Evolutionary conservation across 2,797 vertebrate species (phyloP), one percentile per base, ranked within the genome.

Genomic region (Thaleichthys pacificus): DNA sequence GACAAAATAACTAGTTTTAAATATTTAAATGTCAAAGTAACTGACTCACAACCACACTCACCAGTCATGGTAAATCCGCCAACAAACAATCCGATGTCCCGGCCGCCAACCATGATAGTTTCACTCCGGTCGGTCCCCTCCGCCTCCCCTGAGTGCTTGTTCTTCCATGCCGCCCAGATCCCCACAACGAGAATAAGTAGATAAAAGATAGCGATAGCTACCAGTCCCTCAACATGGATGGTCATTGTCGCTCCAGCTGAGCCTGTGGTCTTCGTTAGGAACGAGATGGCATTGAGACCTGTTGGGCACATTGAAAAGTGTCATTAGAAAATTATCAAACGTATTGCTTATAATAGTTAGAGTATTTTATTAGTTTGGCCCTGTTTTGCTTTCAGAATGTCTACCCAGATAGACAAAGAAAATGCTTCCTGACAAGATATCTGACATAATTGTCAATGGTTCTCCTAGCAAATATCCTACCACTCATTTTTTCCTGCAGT

Each of bases 81-180:
- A 65, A 99, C 97, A 72, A 99, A 92, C 80, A 99, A 89, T 51
- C 97, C 97, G 66, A 99, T 99, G 77, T 99, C 97, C 83, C 97
- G 94, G 68, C 97, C 97, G 5, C 97, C 97, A 1, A 99, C 97
- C 91, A 99, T 98, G 84, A 99, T 98, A 81, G 93, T 96, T 86
- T 99, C 97, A 0, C 96, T 95, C 78, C 96, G 96, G 85, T 96
- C 95, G 17, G 88, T 82, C 75, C 92, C 93, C 82, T 93, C 95
- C 57, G 93, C 82, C 2, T 91, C 93, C 66, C 95, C 91, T 0
- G 93, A 94, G 90, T 97, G 95, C 83, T 98, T 99, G 91, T 97
- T 99, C 91, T 96, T 98, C 97, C 97, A 97, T 72, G 97, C 96
- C 78, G 97, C 97, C 97, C 97, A 99, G 90, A 99, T 98, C 71